Conservation (phyloP, 2,113 vertebrate species). For the Halcyon senegalensis region DNA sequence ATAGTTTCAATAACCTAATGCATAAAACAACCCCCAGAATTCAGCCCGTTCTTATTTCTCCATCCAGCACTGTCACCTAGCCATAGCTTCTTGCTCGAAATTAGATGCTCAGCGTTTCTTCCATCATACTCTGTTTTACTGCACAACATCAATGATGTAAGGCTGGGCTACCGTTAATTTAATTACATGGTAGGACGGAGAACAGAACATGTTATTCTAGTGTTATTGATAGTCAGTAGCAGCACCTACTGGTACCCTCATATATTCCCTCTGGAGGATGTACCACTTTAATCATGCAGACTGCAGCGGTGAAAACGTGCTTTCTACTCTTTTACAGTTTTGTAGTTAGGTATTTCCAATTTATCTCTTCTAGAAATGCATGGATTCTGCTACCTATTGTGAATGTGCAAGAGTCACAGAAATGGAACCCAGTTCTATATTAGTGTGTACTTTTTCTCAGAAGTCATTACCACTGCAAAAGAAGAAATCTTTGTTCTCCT, state of each 20-base stretch:
- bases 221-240: background rate
- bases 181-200: background rate
- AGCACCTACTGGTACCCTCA: conserved; percentile 5
- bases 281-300: background rate
- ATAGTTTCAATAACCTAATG: background rate
- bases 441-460: background rate
- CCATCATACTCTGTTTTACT: background rate
- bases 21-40: background rate
- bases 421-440: background rate
- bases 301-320: background rate
- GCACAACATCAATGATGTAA: background rate
- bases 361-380: background rate
- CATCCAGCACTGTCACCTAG: background rate
- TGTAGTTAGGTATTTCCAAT: background rate
- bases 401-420: background rate
- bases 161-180: background rate
- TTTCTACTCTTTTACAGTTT: background rate
- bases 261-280: background rate
- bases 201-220: background rate
- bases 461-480: background rate
- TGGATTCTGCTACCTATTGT: background rate
- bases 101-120: background rate
- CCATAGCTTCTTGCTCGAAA: background rate
- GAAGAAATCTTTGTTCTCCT: conserved; percentile 24
- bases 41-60: background rate